Percentiles rank a stretch among this genome's conserved stretches.
Conservation (phyloP, 1,140 invertebrate species). For the Tigriopus japonicus region DNA sequence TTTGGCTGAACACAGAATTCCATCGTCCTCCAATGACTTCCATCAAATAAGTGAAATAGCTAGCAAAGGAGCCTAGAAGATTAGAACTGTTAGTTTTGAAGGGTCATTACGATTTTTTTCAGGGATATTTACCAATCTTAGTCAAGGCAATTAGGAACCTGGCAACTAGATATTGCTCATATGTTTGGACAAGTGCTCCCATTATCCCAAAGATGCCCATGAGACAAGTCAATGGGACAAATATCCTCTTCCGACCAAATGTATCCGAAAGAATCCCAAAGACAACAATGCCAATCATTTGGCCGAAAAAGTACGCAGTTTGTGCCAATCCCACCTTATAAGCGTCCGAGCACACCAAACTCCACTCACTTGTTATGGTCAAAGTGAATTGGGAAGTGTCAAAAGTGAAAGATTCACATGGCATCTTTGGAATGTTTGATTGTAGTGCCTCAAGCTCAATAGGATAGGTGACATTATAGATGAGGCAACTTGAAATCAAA, state of each 20-base stretch:
- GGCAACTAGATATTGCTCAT: neutral
- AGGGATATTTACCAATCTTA: neutral
- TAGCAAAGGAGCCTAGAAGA: too few relatives aligned
- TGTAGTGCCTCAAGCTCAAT: neutral
- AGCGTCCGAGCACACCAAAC: conserved; percentile 47
- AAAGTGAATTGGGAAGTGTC: neutral
- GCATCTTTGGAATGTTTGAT: neutral
- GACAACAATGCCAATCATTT: conserved; percentile 53
- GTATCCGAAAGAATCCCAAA: conserved; percentile 58
- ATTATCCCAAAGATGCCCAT: neutral
- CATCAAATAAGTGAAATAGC: too few relatives aligned
- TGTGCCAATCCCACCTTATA: conserved; percentile 48
- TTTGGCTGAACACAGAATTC: too few relatives aligned
- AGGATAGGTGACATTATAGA: neutral
- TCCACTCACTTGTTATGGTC: conserved; percentile 32
- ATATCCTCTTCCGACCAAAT: neutral
- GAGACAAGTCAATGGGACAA: neutral
- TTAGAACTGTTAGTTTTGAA: too few relatives aligned
- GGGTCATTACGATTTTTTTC: too few relatives aligned
- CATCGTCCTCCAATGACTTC: too few relatives aligned
- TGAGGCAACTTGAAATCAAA: neutral
- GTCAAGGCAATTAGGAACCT: neutral
- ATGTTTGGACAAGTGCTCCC: neutral
- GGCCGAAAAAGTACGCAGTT: conserved; percentile 60
- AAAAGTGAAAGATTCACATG: neutral